phyloP scores from a whole-genome alignment of 2,888 invertebrate genomes.

The Drepanosiphum platanoidis region DNA sequence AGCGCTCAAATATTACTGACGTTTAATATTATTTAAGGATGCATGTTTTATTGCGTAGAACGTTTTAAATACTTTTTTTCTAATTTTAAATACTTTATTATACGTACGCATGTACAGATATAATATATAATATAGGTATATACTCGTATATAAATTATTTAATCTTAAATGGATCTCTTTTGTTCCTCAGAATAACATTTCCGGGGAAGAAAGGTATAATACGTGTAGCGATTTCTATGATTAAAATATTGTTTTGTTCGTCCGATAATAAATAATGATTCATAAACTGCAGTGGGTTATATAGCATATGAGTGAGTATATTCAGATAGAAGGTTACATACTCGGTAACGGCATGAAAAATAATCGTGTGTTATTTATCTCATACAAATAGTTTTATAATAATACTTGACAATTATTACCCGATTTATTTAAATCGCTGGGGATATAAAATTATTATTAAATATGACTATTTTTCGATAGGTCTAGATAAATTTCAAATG shows the following conservation, averaged over 20 bases:
- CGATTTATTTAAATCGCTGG: too few species aligned
- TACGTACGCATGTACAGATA: not conserved
- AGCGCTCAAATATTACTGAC: not conserved
- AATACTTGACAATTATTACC: too few species aligned
- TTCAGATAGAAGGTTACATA: too few species aligned
- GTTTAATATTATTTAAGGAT: not conserved
- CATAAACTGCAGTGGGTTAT: not conserved
- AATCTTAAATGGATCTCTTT: not conserved
- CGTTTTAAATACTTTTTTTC: too few species aligned
- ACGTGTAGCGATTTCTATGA: not conserved
- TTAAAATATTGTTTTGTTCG: not conserved
- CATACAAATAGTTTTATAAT: too few species aligned
- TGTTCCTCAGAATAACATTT: not conserved
- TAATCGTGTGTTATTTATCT: too few species aligned
- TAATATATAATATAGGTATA: not conserved
- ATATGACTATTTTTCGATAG: too few species aligned
- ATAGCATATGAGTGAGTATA: not conserved
- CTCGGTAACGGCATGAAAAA: too few species aligned
- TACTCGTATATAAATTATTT: not conserved
- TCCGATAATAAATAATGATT: not conserved
- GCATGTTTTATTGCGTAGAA: not conserved
- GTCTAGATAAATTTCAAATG: too few species aligned
- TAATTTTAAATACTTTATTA: not conserved
- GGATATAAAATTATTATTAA: too few species aligned
- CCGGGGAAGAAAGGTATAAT: not conserved